A percentile compares a stretch with the other conserved stretches of the same genome.
phyloP scores from a whole-genome alignment of 2,113 vertebrate species.

The Nyctibius bracteatus region DNA sequence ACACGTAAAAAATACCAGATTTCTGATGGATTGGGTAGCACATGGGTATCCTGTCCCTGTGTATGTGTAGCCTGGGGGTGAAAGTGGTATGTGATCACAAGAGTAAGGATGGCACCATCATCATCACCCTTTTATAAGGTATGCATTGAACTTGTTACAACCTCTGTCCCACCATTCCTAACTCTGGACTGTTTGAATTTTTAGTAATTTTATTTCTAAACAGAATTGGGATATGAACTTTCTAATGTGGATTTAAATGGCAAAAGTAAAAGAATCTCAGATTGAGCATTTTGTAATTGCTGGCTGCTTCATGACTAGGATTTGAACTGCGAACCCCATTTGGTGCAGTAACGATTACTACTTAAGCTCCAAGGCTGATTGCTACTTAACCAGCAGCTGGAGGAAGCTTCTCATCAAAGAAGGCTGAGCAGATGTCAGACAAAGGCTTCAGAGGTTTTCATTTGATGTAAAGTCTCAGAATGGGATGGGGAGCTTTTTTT shows the following conservation, averaged over 20 bases:
- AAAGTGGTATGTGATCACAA: not conserved
- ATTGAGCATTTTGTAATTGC: not conserved
- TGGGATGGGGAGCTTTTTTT: not conserved
- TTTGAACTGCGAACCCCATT: not conserved
- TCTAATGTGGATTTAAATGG: not conserved
- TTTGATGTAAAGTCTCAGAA: not conserved
- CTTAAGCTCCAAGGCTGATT: not conserved
- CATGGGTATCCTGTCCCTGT: not conserved
- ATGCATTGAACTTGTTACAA: not conserved
- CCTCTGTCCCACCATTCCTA: not conserved
- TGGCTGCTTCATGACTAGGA: not conserved
- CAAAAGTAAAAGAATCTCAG: not conserved
- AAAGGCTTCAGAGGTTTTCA: not conserved
- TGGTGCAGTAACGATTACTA: not conserved
- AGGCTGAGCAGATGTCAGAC: not conserved
- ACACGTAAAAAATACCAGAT: not conserved
- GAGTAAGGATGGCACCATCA: not conserved
- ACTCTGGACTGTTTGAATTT: not conserved
- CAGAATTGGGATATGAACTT: not conserved
- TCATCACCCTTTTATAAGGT: not conserved
- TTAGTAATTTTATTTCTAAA: not conserved
- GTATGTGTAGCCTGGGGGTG: rapidly evolving
- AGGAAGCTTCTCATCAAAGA: not conserved
- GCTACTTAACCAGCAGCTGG: not conserved
- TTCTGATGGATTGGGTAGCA: not conserved